Base-by-base conservation (phyloP, 2,113 vertebrate genomes). In the Bothrops jararaca region DNA sequence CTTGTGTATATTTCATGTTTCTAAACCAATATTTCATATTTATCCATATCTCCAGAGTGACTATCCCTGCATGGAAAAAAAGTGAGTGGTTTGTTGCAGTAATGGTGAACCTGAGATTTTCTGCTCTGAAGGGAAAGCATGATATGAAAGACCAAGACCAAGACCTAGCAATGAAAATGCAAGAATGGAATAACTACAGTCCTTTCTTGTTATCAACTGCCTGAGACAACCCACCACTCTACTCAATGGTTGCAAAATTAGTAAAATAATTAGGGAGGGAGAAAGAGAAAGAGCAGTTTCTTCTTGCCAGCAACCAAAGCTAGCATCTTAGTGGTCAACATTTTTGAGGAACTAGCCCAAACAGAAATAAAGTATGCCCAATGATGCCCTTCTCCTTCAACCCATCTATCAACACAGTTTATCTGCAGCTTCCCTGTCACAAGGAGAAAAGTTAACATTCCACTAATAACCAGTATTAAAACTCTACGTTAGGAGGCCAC, bases 371-470 rank as follows among this genome's bases (percentile, higher is more conserved):
- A 80, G 74, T 22, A 80, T 80, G 69, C 18, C 18, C 34, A 42
- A 42, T 80, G 74, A 39, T 9, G 15, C 34, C 18, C 74, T 80
- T 80, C 18, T 39, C 29, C 2, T 88, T 88, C 52, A 53, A 20
- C 13, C 24, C 13, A 56, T 10, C n/a, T 88, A 20, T 34, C 29
- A 88, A 88, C 50, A 88, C 1, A 52, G n/a, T 88, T 29, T 52
- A 53, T 53, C 29, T 13, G 26, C 4, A 86, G 93, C 7, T 39
- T 53, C 29, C 88, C 89, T 90, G 92, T 90, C 90, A 92, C 34
- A 95, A 92, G 88, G 91, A 92, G 4, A 94, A 91, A 94, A 58
- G 12, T 57, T 92, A 60, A 86, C 3, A 9, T 92, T 93, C 24
- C 85, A 92, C 74, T 88, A 93, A 91, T 90, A 86, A 57, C 64